Evolutionary conservation across 1,140 invertebrate species (phyloP), one percentile per base, ranked within the genome.

Genomic region (Cephus cinctus): DNA sequence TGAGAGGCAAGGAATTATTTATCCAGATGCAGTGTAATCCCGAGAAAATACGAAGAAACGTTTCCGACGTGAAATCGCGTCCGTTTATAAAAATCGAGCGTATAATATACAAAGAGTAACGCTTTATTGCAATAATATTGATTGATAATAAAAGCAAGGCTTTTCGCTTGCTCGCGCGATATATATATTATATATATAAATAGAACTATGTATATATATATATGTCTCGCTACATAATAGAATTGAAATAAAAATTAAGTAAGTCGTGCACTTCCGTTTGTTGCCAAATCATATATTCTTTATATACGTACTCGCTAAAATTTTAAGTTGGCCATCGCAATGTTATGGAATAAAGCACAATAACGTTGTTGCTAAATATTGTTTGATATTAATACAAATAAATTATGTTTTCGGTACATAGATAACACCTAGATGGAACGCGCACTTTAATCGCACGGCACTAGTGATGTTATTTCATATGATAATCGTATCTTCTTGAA

Each of bases 301-400:
- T 9, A 38, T 18, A 12, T 38, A 18, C 9, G 16, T 11, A 38
- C 16, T 9, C 5, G 2, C 11, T 38, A 16, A 18, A 12, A 12
- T n/a, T 38, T 18, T 2, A 12, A 12, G 16, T 38, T 14, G 9
- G 4, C 16, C 39, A 16, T 45, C 22, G 12, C n/a, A 45, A 45
- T 19, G 18, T 40, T 19, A 48, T 52, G 41, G 32, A 47, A 48
- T 53, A 30, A 53, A 53, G 23, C 46, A 53, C 51, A 48, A 32
- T 53, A 21, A 30, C 22, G 36, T 53, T 16, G 25, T 48, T 19
- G 18, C 39, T 43, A 42, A 36, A 36, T 43, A 43, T 36, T 31
- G 5, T 52, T 49, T 46, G 50, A 48, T 56, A 52, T 56, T 52
- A 35, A 45, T 49, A 56, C 50, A 56, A 52, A 56, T 54, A 54